Evolutionary conservation across 1,140 invertebrate species (phyloP).

Genomic region (Callitettix versicolor): DNA sequence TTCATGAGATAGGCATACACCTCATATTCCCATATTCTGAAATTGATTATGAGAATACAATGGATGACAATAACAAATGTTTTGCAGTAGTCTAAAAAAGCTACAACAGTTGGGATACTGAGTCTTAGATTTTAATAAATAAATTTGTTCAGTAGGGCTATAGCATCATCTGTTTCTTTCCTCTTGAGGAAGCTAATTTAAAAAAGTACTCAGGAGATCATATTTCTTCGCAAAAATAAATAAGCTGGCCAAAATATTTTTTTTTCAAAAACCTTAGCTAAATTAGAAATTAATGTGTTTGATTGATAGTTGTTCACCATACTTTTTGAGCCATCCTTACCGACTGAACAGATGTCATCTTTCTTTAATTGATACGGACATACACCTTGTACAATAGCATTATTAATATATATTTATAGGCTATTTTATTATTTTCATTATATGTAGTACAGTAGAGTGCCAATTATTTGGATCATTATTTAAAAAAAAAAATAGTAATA

Average conservation of each 20-base stretch:
- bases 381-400: neutral
- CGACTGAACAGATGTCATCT: neutral
- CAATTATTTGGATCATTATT: no score
- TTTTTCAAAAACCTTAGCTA: neutral
- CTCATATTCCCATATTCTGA: neutral
- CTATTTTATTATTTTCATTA: no score
- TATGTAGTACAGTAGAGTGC: no score
- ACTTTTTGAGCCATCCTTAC: neutral
- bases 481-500: no score
- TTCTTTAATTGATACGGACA: neutral
- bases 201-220: neutral
- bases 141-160: neutral
- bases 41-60: neutral
- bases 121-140: neutral
- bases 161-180: constrained; percentile 5
- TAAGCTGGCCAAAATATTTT: neutral
- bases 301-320: neutral
- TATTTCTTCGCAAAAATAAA: constrained; percentile 7
- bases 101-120: neutral
- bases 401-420: no score
- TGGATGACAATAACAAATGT: no score
- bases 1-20: no score
- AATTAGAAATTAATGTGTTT: neutral
- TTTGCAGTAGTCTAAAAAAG: neutral
- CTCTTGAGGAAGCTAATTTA: constrained; percentile 3